phyloP scores from a whole-genome alignment of 2,888 invertebrate genomes.

The Metellina segmentata region DNA sequence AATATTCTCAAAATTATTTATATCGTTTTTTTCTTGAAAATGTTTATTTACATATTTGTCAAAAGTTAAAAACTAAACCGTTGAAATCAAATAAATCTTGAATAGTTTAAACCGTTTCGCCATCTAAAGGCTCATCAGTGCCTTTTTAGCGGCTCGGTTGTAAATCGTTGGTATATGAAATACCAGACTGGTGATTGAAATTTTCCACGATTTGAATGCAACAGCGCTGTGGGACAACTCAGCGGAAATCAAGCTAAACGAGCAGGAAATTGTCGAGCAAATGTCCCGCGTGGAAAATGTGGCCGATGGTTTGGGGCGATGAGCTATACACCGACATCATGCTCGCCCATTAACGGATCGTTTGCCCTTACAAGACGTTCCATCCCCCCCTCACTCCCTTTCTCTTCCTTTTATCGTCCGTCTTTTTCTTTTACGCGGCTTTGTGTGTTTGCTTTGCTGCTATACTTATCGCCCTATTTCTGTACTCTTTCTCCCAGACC shows the following conservation, averaged over 20 bases:
- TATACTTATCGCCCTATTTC: constrained; percentile 67
- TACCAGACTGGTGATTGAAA: constrained; percentile 4
- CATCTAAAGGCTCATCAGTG: too few relatives aligned
- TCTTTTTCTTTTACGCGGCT: constrained; percentile 57
- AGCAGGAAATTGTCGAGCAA: constrained; percentile 54
- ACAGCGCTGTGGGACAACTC: background rate
- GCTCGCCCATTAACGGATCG: constrained; percentile 74
- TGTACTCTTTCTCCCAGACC: constrained; percentile 19
- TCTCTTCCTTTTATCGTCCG: constrained; percentile 33
- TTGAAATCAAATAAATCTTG: too few relatives aligned
- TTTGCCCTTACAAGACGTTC: constrained; percentile 70
- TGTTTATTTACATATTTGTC: too few relatives aligned
- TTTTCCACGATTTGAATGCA: constrained; percentile 25
- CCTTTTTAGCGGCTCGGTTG: too few relatives aligned
- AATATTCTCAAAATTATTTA: too few relatives aligned
- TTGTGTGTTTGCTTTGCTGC: constrained; percentile 70
- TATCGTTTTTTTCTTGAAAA: too few relatives aligned
- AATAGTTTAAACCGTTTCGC: too few relatives aligned
- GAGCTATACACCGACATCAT: constrained; percentile 67
- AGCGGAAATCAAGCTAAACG: constrained; percentile 45
- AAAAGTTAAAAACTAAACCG: too few relatives aligned
- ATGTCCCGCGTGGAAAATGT: constrained; percentile 62
- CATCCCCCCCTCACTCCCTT: background rate
- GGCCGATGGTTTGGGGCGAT: constrained; percentile 71
- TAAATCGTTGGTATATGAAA: too few relatives aligned